Evolutionary conservation across 1,140 invertebrate species (phyloP).

Genomic region (Papilio aristodemus): DNA sequence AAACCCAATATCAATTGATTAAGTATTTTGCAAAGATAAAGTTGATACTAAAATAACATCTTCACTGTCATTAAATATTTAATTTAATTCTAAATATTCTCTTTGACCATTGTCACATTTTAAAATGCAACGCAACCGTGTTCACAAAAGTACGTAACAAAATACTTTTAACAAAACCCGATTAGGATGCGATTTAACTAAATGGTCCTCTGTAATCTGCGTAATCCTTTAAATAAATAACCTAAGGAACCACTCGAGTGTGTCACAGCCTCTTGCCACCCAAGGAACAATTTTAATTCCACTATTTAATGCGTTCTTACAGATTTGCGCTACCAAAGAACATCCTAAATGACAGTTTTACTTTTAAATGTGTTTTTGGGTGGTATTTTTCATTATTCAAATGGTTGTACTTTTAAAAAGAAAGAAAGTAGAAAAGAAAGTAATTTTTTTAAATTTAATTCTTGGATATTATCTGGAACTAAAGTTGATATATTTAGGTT

Average conservation of each 20-base stretch:
- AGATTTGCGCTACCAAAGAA: constrained; percentile 55
- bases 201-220: constrained; percentile 46
- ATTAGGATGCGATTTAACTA: constrained; percentile 31
- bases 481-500: no score
- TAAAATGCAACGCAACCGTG: constrained; percentile 12
- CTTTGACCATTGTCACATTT: neutral
- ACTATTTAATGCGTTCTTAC: constrained; percentile 42
- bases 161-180: constrained; percentile 52
- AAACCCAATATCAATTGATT: no score
- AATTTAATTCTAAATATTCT: neutral
- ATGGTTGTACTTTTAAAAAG: neutral
- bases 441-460: no score
- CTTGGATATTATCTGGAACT: no score
- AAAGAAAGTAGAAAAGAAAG: neutral
- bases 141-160: constrained; percentile 45
- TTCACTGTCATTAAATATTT: neutral
- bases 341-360: constrained; percentile 44
- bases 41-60: no score
- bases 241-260: constrained; percentile 48
- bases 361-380: constrained; percentile 47
- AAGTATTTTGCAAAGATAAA: no score
- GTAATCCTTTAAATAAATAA: constrained; percentile 67
- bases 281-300: constrained; percentile 46
- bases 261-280: constrained; percentile 45
- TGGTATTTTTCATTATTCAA: constrained; percentile 43